Conservation (phyloP, 2,113 vertebrate species). For the Gymnogyps californianus region DNA sequence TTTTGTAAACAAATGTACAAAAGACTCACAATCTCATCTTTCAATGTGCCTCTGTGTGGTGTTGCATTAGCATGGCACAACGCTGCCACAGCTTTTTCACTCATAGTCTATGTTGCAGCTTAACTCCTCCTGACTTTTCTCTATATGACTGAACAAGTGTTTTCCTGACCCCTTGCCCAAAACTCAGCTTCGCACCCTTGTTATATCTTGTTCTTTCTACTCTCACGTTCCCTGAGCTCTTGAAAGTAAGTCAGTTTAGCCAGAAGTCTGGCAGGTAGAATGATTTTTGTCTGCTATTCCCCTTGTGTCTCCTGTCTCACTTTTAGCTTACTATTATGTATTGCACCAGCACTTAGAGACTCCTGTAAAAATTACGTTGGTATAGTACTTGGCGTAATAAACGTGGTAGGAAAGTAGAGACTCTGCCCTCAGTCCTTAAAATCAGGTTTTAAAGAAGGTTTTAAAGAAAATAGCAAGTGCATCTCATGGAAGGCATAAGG, state of each 20-base stretch:
- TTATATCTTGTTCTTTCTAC: not conserved
- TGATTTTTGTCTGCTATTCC: not conserved
- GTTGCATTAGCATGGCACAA: not conserved
- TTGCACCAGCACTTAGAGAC: not conserved
- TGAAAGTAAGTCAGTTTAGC: not conserved
- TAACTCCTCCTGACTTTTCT: not conserved
- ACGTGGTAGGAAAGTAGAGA: not conserved
- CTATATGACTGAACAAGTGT: not conserved
- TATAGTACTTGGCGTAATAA: not conserved
- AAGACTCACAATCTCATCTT: not conserved
- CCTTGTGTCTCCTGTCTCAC: not conserved
- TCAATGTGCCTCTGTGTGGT: not conserved
- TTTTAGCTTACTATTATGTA: not conserved
- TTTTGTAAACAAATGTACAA: not conserved
- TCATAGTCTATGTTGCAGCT: fast-evolving
- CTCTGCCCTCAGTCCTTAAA: not conserved
- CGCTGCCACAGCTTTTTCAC: not conserved
- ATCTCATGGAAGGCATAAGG: not conserved
- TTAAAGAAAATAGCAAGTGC: not conserved
- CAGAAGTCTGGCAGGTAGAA: not conserved
- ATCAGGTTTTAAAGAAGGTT: not conserved
- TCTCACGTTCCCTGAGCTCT: not conserved
- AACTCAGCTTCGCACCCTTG: not conserved
- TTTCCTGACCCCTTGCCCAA: not conserved
- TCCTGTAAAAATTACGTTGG: not conserved